Evolutionary conservation across 2,888 invertebrate genomes (phyloP).

Genomic region (Rambutsinella grinnellia): DNA sequence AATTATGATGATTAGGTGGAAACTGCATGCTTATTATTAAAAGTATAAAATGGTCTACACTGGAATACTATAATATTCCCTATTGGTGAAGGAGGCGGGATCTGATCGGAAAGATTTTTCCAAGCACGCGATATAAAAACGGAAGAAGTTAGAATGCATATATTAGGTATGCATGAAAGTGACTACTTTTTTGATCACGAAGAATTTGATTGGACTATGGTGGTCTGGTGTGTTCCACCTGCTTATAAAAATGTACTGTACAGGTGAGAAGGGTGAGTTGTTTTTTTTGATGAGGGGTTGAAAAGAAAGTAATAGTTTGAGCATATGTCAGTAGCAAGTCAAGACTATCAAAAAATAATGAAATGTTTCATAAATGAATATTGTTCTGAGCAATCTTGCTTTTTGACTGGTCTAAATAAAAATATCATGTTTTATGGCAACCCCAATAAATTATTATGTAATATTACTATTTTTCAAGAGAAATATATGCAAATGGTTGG

Average conservation of each 20-base stretch:
- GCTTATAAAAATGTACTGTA: neutral
- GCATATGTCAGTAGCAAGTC: too few species aligned
- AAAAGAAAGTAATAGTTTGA: neutral
- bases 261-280: neutral
- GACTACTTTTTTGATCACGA: neutral
- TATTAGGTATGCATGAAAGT: neutral
- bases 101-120: neutral
- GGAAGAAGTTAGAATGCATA: neutral
- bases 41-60: neutral
- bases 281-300: neutral
- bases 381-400: neutral
- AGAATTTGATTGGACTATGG: neutral
- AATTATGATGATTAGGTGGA: neutral
- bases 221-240: neutral
- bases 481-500: constrained; percentile 37
- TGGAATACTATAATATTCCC: neutral
- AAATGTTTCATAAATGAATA: neutral
- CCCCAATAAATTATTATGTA: constrained; percentile 36
- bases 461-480: neutral
- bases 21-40: neutral
- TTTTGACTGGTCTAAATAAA: neutral
- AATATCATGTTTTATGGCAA: neutral
- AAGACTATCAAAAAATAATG: neutral
- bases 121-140: neutral
- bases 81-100: neutral